Base-by-base conservation (phyloP, 2,888 invertebrate genomes). In the Rutpela maculata region DNA sequence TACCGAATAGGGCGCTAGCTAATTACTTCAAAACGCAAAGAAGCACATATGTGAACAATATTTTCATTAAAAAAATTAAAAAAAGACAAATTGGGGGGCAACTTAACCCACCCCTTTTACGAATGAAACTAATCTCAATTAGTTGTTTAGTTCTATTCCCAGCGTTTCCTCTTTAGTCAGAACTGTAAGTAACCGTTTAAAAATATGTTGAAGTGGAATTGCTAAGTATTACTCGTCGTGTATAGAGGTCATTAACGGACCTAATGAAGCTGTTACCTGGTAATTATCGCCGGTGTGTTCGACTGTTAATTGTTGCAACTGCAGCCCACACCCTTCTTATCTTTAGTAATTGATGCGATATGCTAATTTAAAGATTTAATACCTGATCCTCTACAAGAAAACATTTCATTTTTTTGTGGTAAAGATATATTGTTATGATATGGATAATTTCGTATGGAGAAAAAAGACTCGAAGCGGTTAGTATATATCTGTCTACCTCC, bases 261-360 rank as follows among this genome's bases (percentile, higher is more conserved):
- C 38, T 83, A 83, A 83, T 83, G 81, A 82, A 83, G 83, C 79
- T 81, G 83, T 83, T 79, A 80, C 76, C 63, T 38, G 72, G 80
- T 82, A 82, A 81, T 83, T 83, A 83, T 75, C 76, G 79, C 62
- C 78, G 79, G 76, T 80, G 80, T 80, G 81, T 81, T 81, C 78
- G 80, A 80, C 74, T 82, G 82, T 82, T 83, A 82, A 82, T 81
- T 81, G 82, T 82, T 81, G 82, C 83, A 82, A 83, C 80, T 76
- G 69, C 82, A 66, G 69, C 83, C 82, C 83, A 83, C 82, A 76
- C 75, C 68, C 71, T 26, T 77, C 78, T 82, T 83, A 82, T 82
- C 83, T 77, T 62, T 31, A 43, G 18, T 79, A 82, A 82, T 81
- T 81, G 81, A 81, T 77, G 81, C 78, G 81, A 81, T 82, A 82